A percentile compares a stretch with the other conserved stretches of the same genome.
These are phyloP conservation scores for Fragum whitleyi DNA, from an alignment of 2,888 invertebrate genomes.

Conservation along the genomic window DNA sequence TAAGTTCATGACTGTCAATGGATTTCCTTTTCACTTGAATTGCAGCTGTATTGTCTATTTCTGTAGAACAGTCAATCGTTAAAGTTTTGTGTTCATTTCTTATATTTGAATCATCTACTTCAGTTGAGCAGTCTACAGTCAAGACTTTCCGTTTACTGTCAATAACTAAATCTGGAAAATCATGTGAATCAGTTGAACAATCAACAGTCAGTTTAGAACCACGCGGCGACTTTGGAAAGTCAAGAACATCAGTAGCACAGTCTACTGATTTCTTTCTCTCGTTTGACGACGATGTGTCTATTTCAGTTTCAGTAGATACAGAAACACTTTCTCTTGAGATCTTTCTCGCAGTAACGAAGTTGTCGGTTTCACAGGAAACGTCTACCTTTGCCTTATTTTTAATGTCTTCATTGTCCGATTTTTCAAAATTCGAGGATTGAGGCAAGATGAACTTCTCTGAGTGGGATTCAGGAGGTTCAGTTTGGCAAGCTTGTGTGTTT, in stretches of 20 bases:
- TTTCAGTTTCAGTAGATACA: constrained; percentile 59
- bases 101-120: constrained; percentile 32
- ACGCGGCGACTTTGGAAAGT: constrained; percentile 47
- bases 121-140: constrained; percentile 54
- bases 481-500: constrained; percentile 66
- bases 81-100: constrained; percentile 39
- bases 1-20: constrained; percentile 37
- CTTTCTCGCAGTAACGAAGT: constrained; percentile 42
- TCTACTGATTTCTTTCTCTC: constrained; percentile 41
- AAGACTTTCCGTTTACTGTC: constrained; percentile 29
- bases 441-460: constrained; percentile 36
- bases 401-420: constrained; percentile 11
- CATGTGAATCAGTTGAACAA: constrained; percentile 52
- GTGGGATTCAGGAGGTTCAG: constrained; percentile 49
- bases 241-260: constrained; percentile 55
- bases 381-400: constrained; percentile 41
- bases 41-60: constrained; percentile 28
- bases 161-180: constrained; percentile 41
- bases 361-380: constrained; percentile 65
- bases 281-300: not conserved
- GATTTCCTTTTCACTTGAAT: not conserved
- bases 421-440: constrained; percentile 41
- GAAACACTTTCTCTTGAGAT: constrained; percentile 56
- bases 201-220: constrained; percentile 39
- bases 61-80: constrained; percentile 41